phyloP scores from a whole-genome alignment of 2,888 invertebrate species.

The Alentia gelatinosa region DNA sequence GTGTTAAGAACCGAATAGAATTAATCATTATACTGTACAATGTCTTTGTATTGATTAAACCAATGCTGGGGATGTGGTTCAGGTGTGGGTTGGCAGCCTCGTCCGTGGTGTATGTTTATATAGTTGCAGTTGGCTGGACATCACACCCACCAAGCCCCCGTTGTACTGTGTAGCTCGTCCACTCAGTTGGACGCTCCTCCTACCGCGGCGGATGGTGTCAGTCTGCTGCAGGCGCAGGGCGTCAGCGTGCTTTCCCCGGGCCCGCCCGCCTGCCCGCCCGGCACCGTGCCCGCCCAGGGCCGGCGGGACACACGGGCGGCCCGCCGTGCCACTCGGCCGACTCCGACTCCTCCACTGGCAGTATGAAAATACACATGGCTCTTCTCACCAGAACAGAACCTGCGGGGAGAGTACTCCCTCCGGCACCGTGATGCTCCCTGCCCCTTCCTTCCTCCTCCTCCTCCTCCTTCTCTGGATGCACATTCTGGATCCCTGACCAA shows the following conservation, averaged over 20 bases:
- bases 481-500: too few relatives aligned
- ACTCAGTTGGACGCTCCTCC: too few relatives aligned
- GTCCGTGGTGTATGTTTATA: not conserved
- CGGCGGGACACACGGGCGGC: not conserved
- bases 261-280: too few relatives aligned
- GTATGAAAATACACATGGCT: conserved; percentile 8
- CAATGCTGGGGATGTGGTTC: not conserved
- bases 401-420: not conserved
- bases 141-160: not conserved
- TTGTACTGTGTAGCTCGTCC: not conserved
- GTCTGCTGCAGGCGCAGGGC: too few relatives aligned
- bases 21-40: conserved; percentile 1
- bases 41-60: not conserved
- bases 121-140: not conserved
- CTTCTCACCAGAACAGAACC: not conserved
- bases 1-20: not conserved
- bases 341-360: not conserved
- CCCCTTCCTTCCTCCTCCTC: not conserved
- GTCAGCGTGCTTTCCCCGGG: too few relatives aligned
- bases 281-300: too few relatives aligned
- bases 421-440: not conserved
- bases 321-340: not conserved
- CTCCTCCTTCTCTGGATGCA: too few relatives aligned
- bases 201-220: too few relatives aligned
- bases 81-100: not conserved